A percentile compares a stretch with the other conserved stretches of the same genome.
These are phyloP conservation scores for Eurypyga helias DNA, from an alignment of 2,113 vertebrate species.

Conservation along the genomic window DNA sequence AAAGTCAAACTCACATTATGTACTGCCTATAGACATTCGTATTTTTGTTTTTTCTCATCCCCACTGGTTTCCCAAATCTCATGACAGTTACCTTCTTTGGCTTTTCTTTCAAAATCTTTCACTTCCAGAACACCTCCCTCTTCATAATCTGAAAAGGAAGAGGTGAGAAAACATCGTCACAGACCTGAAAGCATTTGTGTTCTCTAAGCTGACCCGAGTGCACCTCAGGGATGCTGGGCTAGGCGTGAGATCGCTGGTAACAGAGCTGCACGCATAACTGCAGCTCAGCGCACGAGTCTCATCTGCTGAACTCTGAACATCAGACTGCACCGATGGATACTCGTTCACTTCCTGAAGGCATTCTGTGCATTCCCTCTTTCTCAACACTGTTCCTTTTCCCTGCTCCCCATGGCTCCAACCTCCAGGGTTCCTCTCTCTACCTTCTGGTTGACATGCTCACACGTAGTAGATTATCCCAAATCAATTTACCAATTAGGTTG, in stretches of 20 bases:
- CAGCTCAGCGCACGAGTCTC: neutral
- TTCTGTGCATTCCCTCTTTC: neutral
- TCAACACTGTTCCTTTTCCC: neutral
- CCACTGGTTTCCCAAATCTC: neutral
- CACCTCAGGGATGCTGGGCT: neutral
- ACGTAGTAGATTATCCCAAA: neutral
- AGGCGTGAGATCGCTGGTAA: neutral
- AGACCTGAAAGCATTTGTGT: neutral
- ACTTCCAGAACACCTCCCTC: conserved; percentile 87
- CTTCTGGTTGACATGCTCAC: neutral
- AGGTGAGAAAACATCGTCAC: neutral
- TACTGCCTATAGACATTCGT: neutral
- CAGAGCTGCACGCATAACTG: neutral
- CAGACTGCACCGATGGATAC: neutral
- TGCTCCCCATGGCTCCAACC: neutral
- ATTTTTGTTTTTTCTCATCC: neutral
- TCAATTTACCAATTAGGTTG: conserved; percentile 87
- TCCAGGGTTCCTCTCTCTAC: neutral
- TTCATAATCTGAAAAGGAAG: conserved; percentile 83
- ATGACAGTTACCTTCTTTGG: conserved; percentile 87
- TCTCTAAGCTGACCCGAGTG: neutral
- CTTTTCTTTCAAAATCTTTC: conserved; percentile 89
- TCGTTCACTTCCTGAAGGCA: neutral
- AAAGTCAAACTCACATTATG: neutral
- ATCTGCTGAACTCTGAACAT: neutral